Conservation (phyloP, 2,797 vertebrate genomes). For the Helostoma temminkii region DNA sequence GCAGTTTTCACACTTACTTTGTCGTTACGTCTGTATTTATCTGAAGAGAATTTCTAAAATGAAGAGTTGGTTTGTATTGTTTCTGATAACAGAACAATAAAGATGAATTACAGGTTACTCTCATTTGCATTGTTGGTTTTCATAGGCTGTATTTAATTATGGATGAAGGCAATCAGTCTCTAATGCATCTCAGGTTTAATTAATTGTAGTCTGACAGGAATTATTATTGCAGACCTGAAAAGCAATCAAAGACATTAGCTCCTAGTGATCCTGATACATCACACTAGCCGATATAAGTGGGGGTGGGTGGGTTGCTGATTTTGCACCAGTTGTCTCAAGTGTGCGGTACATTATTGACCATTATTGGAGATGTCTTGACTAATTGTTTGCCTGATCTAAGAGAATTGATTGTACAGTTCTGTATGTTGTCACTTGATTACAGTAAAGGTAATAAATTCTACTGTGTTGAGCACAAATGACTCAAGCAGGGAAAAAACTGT, state of each 20-base stretch:
- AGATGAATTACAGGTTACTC: constrained; percentile 28
- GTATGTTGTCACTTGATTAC: constrained; percentile 18
- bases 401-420: constrained; percentile 24
- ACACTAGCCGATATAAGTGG: constrained; percentile 24
- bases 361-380: constrained; percentile 26
- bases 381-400: constrained; percentile 4
- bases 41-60: constrained; percentile 36
- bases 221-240: constrained; percentile 50
- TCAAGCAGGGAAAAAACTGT: constrained; percentile 2
- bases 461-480: constrained; percentile 16
- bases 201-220: constrained; percentile 55
- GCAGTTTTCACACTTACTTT: constrained; percentile 9
- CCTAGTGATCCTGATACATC: constrained; percentile 26
- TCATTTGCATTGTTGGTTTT: constrained; percentile 42
- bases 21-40: constrained; percentile 24
- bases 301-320: constrained; percentile 34
- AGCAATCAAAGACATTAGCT: constrained; percentile 48
- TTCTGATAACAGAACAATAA: constrained; percentile 52
- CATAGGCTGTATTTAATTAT: constrained; percentile 45
- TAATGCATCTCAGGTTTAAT: constrained; percentile 58
- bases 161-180: constrained; percentile 45
- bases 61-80: constrained; percentile 54
- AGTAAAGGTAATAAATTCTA: constrained; percentile 26
- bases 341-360: constrained; percentile 7
- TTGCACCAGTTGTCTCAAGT: constrained; percentile 8